These are phyloP conservation scores for Solenopsis invicta DNA, from an alignment of 1,140 invertebrate genomes.

Conservation along the genomic window DNA sequence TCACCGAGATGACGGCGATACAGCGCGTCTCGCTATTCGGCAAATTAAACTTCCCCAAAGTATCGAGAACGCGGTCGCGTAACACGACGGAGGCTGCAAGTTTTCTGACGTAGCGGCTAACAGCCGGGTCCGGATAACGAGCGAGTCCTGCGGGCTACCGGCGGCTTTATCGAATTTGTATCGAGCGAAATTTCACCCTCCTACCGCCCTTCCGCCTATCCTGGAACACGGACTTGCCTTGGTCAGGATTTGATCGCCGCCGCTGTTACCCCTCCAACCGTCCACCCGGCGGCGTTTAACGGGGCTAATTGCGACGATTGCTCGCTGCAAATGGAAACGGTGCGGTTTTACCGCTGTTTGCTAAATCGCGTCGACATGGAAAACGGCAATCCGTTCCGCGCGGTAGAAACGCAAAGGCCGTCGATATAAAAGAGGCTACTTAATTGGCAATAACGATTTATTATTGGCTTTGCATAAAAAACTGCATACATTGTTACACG, in stretches of 20 bases:
- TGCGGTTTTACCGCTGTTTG: conserved; percentile 72
- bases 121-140: conserved; percentile 48
- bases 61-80: conserved; percentile 9
- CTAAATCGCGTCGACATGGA: conserved; percentile 29
- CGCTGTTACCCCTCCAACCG: conserved; percentile 10
- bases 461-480: conserved; percentile 65
- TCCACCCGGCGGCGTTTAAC: conserved; percentile 62
- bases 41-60: conserved; percentile 41
- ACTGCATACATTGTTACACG: conserved; percentile 24
- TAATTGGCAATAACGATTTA: conserved; percentile 57
- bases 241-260: conserved; percentile 69
- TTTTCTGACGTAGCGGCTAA: conserved; percentile 50
- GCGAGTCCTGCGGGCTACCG: conserved; percentile 14
- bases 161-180: conserved; percentile 73
- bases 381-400: conserved; percentile 4
- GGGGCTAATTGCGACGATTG: conserved; percentile 71
- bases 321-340: conserved; percentile 60
- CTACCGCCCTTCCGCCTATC: no score
- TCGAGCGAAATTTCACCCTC: conserved; percentile 63
- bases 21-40: not conserved
- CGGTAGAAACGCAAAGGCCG: not conserved
- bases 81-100: conserved; percentile 21
- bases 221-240: conserved; percentile 52
- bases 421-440: conserved; percentile 19
- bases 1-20: not conserved